Base-by-base conservation (phyloP, 2,797 vertebrate species). In the Miichthys miiuy region DNA sequence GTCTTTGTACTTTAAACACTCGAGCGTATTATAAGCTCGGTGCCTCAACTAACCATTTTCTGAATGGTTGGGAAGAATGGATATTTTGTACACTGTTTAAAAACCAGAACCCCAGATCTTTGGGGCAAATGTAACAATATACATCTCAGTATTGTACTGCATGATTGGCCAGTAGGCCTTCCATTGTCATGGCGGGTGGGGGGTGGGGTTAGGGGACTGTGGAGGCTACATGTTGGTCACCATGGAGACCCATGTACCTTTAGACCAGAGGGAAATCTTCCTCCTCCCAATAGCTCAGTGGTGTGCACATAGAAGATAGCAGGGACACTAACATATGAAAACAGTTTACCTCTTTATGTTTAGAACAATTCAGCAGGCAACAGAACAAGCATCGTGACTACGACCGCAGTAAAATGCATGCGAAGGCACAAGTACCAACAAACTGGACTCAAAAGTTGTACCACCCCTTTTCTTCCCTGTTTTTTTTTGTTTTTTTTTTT, bases 351-450 rank as follows among this genome's bases (percentile, higher is more conserved):
- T 91, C 88, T 93, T 81, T 57, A 80, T 87, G 85, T 85, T 86
- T 66, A 78, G 88, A 93, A 91, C 91, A 85, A 88, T 73, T 94
- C 89, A 93, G 92, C 93, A 95, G 90, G 91, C 91, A 93, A 93
- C 92, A 94, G 90, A 94, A 93, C 92, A 89, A 94, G 89, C 93
- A 93, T 90, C 60, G 85, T 77, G 81, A 90, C 93, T 89, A 93
- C 93, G 84, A 90, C 92, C 91, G 93, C 96, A 93, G 92, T 79
- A 89, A 90, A 96, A 95, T 86, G 87, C 96, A 97, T 96, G 96
- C 96, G 93, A 92, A 95, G 93, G 95, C 95, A 96, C 93, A 88
- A 94, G 89, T 87, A 94, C 93, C 95, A 93, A 94, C 95, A 94
- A 92, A 92, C 92, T 91, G 94, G 93, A 96, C 89, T 87, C 85